A percentile compares a stretch with the other conserved stretches of the same genome.
Conservation (phyloP, 2,113 vertebrate genomes). For the Tauraco erythrolophus region DNA sequence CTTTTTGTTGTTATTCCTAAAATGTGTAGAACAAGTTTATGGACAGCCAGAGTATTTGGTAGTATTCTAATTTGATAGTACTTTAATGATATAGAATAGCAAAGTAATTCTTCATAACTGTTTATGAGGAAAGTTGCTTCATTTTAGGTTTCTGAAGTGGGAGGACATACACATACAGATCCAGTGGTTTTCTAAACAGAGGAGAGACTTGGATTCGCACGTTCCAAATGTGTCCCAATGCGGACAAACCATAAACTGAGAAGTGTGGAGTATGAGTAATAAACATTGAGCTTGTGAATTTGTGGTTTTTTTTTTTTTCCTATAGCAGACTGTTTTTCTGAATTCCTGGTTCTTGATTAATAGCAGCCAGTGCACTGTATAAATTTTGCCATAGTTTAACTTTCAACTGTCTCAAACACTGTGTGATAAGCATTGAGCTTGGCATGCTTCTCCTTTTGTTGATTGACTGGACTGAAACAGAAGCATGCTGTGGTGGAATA, state of each 20-base stretch:
- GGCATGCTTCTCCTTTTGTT: not conserved
- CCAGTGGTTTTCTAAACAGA: not conserved
- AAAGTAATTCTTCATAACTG: not conserved
- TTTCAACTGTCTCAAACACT: not conserved
- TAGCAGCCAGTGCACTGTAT: not conserved
- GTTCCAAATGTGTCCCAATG: not conserved
- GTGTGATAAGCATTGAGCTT: fast-evolving
- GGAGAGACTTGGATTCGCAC: not conserved
- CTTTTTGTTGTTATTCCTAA: not conserved
- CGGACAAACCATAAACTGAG: not conserved
- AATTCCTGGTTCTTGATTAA: not conserved
- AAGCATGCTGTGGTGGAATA: not conserved
- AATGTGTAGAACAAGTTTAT: not conserved
- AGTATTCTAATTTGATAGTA: not conserved
- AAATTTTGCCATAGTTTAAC: not conserved
- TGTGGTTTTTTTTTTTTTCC: not conserved
- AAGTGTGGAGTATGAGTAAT: not conserved
- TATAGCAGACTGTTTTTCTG: not conserved
- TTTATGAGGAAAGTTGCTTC: not conserved
- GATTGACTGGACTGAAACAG: not conserved
- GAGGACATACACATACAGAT: not conserved
- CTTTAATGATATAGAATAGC: not conserved
- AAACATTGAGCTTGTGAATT: not conserved
- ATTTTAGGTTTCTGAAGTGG: not conserved
- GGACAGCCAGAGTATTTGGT: not conserved